Base-by-base conservation (phyloP, 2,113 vertebrate genomes). In the Nyctibius bracteatus region DNA sequence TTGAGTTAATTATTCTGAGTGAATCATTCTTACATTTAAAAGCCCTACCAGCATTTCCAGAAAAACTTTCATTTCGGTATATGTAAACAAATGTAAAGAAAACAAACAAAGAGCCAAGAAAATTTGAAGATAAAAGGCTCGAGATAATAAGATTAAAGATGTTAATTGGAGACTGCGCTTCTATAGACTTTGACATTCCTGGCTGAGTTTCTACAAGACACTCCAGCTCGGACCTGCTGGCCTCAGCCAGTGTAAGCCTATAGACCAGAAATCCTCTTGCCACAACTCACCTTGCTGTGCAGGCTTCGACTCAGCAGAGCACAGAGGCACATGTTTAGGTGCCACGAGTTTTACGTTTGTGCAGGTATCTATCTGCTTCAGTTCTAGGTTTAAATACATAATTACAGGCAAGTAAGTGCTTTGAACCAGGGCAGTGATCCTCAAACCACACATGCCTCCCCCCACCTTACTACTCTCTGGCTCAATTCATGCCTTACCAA, bases 1-100 rank as follows among this genome's bases (percentile, higher is more conserved):
- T 81, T 68, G 96, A 94, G 70, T 92, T 86, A 92, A 97, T 96
- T 96, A 78, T 84, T 83, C 73, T 61, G 52, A n/a, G 86, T 96
- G 94, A 96, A 86, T 96, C 88, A 96, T 14, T 85, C 83, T 35
- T 82, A 35, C 44, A 92, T 37, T 91, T 92, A 84, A 96, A 95
- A 94, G 94, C 65, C 81, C 74, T 92, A 96, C 94, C 91, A 91
- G 90, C 91, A 92, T 95, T 96, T 94, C 96, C 95, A 95, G 95
- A 96, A 96, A 93, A 95, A 74, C 94, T 67, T 80, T 95, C 68
- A 65, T 83, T 94, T 87, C 3, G 0, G 81, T 77, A 31, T 73
- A 89, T 91, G 47, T 94, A 97, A 97, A 95, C 82, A 92, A 83
- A 92, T 91, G 41, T 63, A 81, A 89, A 84, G 86, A 94, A 96